Base-by-base conservation (phyloP, 2,888 invertebrate genomes). In the Leucophora obtusa region DNA sequence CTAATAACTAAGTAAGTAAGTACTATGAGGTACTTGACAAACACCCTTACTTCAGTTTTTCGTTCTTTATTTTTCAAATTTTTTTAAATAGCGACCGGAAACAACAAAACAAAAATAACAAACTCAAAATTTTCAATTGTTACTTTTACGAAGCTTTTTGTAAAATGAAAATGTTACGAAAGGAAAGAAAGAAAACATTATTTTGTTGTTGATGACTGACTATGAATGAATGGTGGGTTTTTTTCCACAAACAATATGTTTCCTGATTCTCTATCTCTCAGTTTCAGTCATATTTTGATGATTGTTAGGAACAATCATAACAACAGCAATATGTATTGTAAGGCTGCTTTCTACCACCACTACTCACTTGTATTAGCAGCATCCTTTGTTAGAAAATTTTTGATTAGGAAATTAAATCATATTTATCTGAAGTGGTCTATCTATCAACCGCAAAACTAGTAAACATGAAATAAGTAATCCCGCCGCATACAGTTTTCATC, bases 321-420 rank as follows among this genome's bases (percentile, higher is more conserved):
- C 11, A 47, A 47, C n/a, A 47, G n/a, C 14, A 11, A 43, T 5
- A 47, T 4, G n/a, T 47, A 47, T n/a, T 47, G 43, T 47, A 47
- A 10, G 43, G 43, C 43, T 47, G 14, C 43, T 47, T 10, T 14
- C 43, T n/a, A n/a, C 28, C 28, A 28, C 38, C 14, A 11, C n/a
- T 47, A 47, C 43, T 47, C 14, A 47, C n/a, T 50, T 58, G 65
- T 58, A 65, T 69, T 69, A 72, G 53, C 69, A 65, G 53, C 69
- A 59, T 63, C 65, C 65, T 65, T 80, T 80, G 80, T 81, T 76
- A 43, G 35, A 51, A 47, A 80, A 65, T 74, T 79, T 66, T 82
- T 84, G 83, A 83, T 84, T 83, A 84, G 84, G 83, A 84, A 84
- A 83, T 83, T 83, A 82, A 84, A 83, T 84, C 78, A 83, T 84